These are phyloP conservation scores for Tetrapedia diversipes DNA, from an alignment of 2,888 invertebrate species.

Conservation along the genomic window DNA sequence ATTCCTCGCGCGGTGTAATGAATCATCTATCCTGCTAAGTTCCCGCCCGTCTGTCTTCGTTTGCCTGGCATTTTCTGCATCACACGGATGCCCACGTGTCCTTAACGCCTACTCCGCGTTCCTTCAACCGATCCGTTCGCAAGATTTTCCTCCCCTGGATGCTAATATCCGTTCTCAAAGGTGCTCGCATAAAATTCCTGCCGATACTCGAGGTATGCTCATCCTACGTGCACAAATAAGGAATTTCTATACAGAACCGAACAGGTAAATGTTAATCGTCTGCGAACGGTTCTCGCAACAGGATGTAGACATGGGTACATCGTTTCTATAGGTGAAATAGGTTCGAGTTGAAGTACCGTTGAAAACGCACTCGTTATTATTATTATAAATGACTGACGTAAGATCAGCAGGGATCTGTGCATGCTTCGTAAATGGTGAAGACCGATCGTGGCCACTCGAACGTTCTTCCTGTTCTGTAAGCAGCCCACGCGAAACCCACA, in stretches of 20 bases:
- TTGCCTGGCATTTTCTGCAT: slow-evolving; percentile 47
- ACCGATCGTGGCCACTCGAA: no score
- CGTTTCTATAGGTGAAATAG: no score
- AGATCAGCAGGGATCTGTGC: no score
- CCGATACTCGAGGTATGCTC: neutral
- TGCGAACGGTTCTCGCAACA: no score
- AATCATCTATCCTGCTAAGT: slow-evolving; percentile 41
- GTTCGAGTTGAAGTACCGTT: no score
- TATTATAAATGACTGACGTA: no score
- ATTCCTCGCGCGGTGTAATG: slow-evolving; percentile 35
- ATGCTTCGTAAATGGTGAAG: no score
- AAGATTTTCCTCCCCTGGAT: slow-evolving; percentile 27
- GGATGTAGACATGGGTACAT: no score
- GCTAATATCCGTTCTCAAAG: slow-evolving; percentile 24
- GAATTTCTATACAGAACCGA: neutral
- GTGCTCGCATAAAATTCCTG: neutral
- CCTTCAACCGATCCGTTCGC: slow-evolving; percentile 19
- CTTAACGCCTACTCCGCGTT: slow-evolving; percentile 34
- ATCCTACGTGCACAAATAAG: neutral
- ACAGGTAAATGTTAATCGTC: no score
- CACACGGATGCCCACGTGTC: slow-evolving; percentile 49
- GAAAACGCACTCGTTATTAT: no score
- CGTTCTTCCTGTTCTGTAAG: neutral
- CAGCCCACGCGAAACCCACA: neutral
- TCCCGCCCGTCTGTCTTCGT: slow-evolving; percentile 31